Evolutionary conservation across 2,797 vertebrate species (phyloP).

Genomic region (Mionectes olivaceus): DNA sequence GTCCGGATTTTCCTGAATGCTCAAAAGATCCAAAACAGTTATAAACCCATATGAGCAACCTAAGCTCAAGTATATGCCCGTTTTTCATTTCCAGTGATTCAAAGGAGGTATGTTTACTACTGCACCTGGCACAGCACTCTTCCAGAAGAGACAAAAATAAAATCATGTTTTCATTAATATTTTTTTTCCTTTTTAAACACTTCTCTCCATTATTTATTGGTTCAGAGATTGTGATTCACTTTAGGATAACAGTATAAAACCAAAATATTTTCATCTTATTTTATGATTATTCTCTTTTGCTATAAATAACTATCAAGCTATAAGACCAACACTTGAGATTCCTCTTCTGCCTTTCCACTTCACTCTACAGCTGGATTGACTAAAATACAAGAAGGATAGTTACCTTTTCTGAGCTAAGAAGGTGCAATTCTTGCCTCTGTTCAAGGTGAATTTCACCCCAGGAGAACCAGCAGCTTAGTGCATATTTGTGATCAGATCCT

Average conservation of each 20-base stretch:
- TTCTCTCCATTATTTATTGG: background rate
- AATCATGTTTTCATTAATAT: background rate
- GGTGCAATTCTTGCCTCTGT: background rate
- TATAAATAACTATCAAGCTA: background rate
- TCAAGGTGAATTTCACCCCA: constrained; percentile 23
- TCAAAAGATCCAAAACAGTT: constrained; percentile 24
- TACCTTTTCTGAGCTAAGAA: background rate
- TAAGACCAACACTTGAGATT: background rate
- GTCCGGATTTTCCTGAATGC: background rate
- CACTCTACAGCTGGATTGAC: background rate
- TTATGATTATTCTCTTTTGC: background rate
- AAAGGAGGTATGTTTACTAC: constrained; percentile 17
- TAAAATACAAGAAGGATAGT: background rate
- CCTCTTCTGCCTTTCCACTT: background rate
- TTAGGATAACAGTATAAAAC: background rate
- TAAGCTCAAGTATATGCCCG: background rate
- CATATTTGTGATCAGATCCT: constrained; percentile 34
- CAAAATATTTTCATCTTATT: constrained; percentile 4
- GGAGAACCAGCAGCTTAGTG: background rate
- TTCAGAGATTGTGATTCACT: background rate
- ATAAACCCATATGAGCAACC: constrained; percentile 12
- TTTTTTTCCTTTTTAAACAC: background rate
- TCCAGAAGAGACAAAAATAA: background rate
- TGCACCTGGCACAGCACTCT: background rate
- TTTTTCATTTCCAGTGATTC: background rate